Base-by-base conservation (phyloP, 2,888 invertebrate species). In the Tachina grossa region DNA sequence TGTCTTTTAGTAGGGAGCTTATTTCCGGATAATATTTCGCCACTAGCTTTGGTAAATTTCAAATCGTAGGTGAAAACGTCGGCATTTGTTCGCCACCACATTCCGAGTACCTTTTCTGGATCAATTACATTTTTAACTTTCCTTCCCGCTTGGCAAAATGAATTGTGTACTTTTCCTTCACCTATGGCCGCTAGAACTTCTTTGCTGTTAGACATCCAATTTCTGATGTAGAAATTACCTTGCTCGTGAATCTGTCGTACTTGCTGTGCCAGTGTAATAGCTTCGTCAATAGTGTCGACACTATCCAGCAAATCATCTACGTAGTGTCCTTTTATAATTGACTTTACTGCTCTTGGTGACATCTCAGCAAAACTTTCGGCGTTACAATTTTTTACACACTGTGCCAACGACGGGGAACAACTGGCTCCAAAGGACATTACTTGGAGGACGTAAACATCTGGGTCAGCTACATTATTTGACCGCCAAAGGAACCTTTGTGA, bases 401-500 rank as follows among this genome's bases (percentile, higher is more conserved):
- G 88, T 13, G 87, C 85, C 49, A 84, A 68, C 9, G 87, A 80
- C 1, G 88, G 88, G 2, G 88, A 88, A 59, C 87, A 89, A 22
- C 82, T 88, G 2, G 88, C 88, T 16, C 87, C 88, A 76, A 88
- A 89, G 10, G 87, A 88, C 87, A 88, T 85, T 9, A 88, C 88
- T 22, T 80, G 74, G 66, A 88, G 78, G n/a, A 86, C 66, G 63
- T 87, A 89, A 41, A 87, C 53, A 16, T 53, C 16, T 45, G 43
- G 45, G 1, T 0, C 45, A 9, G 10, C 51, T 45, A 10, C n/a
- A 6, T 59, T 10, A 45, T 13, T 43, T n/a, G 16, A 8, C 53
- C 89, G 84, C 89, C 90, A 91, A 14, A 90, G 63, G 83, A 91
- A 90, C 9, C 90, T 77, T 71, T 90, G 88, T 0, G 89, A 89